Evolutionary conservation across 2,888 invertebrate species (phyloP).

Genomic region (Amiota mariae): DNA sequence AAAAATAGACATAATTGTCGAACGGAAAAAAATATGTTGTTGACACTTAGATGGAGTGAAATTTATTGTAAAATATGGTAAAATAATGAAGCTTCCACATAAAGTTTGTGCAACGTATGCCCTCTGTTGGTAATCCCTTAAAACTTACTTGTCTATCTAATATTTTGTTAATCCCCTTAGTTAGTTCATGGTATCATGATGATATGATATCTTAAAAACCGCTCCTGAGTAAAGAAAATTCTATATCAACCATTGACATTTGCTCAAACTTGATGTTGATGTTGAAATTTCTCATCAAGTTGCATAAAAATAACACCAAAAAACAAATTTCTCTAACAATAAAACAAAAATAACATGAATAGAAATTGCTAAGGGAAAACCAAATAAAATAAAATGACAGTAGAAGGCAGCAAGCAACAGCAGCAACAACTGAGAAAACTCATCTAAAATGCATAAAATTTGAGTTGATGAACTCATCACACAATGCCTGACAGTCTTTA

Average conservation of each 20-base stretch:
- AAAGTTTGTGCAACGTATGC: too few species aligned
- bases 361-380: constrained; percentile 9
- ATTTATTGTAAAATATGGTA: too few species aligned
- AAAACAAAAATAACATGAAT: constrained; percentile 23
- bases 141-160: too few species aligned
- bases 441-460: constrained; percentile 71
- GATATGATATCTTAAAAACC: constrained; percentile 30
- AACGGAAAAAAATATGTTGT: too few species aligned
- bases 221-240: constrained; percentile 46
- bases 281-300: constrained; percentile 67
- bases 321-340: constrained; percentile 48
- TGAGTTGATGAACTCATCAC: constrained; percentile 67
- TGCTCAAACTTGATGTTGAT: constrained; percentile 66
- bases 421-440: constrained; percentile 63
- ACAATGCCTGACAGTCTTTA: constrained; percentile 13
- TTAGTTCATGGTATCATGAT: too few species aligned
- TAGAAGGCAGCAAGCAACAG: constrained; percentile 9
- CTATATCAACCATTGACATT: constrained; percentile 58
- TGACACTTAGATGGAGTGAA: too few species aligned
- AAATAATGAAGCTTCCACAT: too few species aligned
- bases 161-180: too few species aligned
- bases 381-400: constrained; percentile 21
- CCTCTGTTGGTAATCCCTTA: too few species aligned
- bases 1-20: too few species aligned
- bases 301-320: constrained; percentile 66